Evolutionary conservation across 2,888 invertebrate genomes (phyloP).

Genomic region (Dinocampus coccinellae): DNA sequence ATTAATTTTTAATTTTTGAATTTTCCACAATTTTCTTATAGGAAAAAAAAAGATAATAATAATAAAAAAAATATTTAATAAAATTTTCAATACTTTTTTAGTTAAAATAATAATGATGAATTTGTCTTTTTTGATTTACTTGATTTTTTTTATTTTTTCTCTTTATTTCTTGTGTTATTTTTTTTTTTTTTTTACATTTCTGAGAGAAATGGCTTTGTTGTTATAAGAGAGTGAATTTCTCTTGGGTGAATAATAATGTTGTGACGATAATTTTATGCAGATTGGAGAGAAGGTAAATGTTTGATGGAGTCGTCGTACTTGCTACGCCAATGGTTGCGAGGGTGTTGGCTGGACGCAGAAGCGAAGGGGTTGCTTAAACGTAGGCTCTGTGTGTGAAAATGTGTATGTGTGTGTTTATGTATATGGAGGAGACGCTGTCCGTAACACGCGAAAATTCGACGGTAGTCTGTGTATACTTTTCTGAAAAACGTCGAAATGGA

Average conservation of each 20-base stretch:
- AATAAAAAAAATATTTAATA: no score
- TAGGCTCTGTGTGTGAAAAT: background rate
- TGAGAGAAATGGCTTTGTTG: background rate
- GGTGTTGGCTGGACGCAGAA: conserved; percentile 55
- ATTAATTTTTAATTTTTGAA: background rate
- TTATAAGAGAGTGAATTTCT: conserved; percentile 7
- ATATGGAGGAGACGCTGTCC: conserved; percentile 42
- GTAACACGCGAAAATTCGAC: conserved; percentile 51
- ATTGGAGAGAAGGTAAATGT: conserved; percentile 25
- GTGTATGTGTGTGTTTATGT: conserved; percentile 15
- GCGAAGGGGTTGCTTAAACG: conserved; percentile 53
- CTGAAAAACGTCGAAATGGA: conserved; percentile 25
- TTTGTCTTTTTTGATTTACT: no score
- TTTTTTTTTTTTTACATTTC: no score
- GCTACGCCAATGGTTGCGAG: conserved; percentile 54
- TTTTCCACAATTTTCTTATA: no score
- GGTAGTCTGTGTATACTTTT: conserved; percentile 27
- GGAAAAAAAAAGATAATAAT: no score
- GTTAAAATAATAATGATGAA: no score
- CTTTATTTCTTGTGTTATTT: no score
- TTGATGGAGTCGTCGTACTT: conserved; percentile 11
- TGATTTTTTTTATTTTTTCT: no score
- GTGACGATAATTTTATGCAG: conserved; percentile 23
- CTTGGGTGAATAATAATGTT: conserved; percentile 12
- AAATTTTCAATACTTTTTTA: no score